Percentiles rank a stretch among this genome's conserved stretches.
Evolutionary conservation across 2,797 vertebrate species (phyloP).

Genomic region (Zalophus californianus): DNA sequence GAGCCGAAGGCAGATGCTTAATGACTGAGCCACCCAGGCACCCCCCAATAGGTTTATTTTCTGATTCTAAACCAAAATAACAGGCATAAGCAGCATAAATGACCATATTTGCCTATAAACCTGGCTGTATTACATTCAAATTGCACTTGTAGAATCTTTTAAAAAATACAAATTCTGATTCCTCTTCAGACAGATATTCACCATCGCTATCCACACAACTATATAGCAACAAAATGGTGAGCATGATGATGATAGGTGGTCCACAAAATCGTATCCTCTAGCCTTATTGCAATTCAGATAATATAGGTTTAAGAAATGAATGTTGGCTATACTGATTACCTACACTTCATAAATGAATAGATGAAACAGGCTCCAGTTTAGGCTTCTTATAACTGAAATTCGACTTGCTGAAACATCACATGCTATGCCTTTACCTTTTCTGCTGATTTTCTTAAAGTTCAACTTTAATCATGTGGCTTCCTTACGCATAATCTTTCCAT

Average conservation of each 20-base stretch:
- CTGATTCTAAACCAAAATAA: not conserved
- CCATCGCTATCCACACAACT: too few relatives aligned
- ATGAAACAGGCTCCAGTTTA: not conserved
- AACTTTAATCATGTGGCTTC: not conserved
- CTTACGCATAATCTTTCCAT: not conserved
- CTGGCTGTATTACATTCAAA: not conserved
- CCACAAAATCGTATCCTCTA: not conserved
- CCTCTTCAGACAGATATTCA: not conserved
- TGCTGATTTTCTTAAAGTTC: conserved; percentile 11
- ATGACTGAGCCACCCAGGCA: too few relatives aligned
- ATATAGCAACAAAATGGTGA: not conserved
- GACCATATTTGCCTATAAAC: not conserved
- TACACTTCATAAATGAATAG: not conserved
- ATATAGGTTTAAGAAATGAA: not conserved
- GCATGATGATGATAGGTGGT: not conserved
- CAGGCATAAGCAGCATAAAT: too few relatives aligned
- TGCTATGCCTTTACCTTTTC: not conserved
- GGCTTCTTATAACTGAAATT: not conserved
- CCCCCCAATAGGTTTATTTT: not conserved
- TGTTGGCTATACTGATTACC: not conserved
- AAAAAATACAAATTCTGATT: not conserved
- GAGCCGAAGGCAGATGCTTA: too few relatives aligned
- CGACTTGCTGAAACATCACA: not conserved
- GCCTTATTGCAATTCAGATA: not conserved
- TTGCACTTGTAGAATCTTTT: not conserved